phyloP scores from a whole-genome alignment of 1,140 invertebrate species.

The Orussus abietinus region DNA sequence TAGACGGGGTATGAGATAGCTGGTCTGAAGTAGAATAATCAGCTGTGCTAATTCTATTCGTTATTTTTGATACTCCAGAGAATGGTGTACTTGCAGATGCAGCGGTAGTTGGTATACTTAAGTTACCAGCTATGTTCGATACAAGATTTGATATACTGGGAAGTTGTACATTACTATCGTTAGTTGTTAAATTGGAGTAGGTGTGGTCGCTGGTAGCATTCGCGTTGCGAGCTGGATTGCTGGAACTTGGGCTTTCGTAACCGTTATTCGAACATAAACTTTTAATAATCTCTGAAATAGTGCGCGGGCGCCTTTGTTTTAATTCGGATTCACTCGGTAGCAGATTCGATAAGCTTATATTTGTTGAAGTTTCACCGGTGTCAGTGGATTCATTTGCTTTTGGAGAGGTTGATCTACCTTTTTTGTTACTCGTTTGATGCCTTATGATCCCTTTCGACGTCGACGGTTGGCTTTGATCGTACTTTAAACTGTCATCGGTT shows the following conservation, averaged over 20 bases:
- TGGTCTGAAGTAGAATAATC: neutral
- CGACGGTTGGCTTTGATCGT: conserved; percentile 7
- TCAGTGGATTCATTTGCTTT: neutral
- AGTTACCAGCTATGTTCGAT: conserved; percentile 19
- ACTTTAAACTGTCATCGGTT: conserved; percentile 6
- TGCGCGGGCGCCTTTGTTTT: conserved; percentile 17
- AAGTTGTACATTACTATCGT: conserved; percentile 20
- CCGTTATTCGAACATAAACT: conserved; percentile 16
- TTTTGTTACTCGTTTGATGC: neutral
- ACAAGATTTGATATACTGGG: conserved; percentile 27
- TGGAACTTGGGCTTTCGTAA: conserved; percentile 5
- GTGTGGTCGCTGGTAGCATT: conserved; percentile 32
- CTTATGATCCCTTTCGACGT: conserved; percentile 5
- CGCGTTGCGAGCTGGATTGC: neutral
- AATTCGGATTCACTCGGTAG: conserved; percentile 26
- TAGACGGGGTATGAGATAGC: neutral
- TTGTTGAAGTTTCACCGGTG: conserved; percentile 14
- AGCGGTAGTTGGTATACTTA: conserved; percentile 8
- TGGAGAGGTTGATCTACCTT: neutral
- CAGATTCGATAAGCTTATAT: conserved; percentile 23
- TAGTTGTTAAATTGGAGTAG: conserved; percentile 28
- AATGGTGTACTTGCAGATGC: conserved; percentile 13
- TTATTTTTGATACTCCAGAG: conserved; percentile 2
- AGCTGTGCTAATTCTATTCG: neutral
- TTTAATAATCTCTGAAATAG: conserved; percentile 17